Evolutionary conservation across 2,888 invertebrate genomes (phyloP).

Genomic region (Apoda limacodes): DNA sequence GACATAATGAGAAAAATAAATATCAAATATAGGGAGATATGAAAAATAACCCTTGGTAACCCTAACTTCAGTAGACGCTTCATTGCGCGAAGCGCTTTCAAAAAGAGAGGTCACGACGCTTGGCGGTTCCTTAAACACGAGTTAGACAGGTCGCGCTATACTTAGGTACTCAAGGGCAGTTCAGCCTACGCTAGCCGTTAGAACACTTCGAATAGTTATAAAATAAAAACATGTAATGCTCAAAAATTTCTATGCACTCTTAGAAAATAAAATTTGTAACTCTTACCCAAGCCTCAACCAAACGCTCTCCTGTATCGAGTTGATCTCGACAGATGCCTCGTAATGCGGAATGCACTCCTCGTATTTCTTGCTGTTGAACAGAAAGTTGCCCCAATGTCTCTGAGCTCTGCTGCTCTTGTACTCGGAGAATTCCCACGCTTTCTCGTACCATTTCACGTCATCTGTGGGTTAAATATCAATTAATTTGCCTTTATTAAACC

Average conservation of each 20-base stretch:
- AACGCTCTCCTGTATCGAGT: conserved; percentile 86
- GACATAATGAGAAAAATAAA: no score
- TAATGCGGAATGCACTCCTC: conserved; percentile 83
- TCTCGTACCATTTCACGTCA: conserved; percentile 82
- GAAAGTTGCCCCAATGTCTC: conserved; percentile 87
- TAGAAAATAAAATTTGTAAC: background rate
- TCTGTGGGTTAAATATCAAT: conserved; percentile 51
- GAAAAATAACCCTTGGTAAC: no score
- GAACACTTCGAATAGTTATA: background rate
- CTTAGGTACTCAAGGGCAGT: no score
- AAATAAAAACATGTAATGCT: no score
- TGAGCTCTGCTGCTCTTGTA: conserved; percentile 86
- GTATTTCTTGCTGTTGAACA: conserved; percentile 81
- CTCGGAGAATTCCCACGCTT: conserved; percentile 91
- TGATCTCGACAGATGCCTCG: conserved; percentile 85
- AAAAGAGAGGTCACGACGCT: no score
- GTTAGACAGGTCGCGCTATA: no score
- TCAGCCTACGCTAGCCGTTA: background rate
- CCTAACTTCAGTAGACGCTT: no score
- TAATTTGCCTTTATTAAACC: background rate
- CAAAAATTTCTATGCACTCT: no score
- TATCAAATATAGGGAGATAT: no score
- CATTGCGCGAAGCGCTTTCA: no score
- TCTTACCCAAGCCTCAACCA: conserved; percentile 84
- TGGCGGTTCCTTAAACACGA: no score